A percentile compares a stretch with the other conserved stretches of the same genome.
phyloP scores from a whole-genome alignment of 2,113 vertebrate species.

The Dipodomys merriami region DNA sequence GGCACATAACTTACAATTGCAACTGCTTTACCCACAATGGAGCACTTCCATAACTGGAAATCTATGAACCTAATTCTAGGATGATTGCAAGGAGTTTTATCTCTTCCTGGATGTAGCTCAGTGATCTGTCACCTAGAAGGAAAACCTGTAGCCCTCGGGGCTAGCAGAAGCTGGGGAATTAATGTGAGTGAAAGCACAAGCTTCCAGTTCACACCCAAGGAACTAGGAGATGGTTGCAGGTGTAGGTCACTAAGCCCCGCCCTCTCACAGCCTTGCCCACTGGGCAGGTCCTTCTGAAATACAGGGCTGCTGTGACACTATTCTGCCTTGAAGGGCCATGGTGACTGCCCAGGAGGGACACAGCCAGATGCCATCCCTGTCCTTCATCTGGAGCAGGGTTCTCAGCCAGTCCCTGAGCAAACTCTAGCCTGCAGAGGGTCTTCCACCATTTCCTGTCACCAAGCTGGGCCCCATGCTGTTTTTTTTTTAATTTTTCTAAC shows the following conservation, averaged over 20 bases:
- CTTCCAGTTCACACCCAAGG: not conserved
- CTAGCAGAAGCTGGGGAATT: not conserved
- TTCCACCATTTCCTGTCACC: not conserved
- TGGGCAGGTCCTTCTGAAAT: slow-evolving; percentile 22
- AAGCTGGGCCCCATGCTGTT: not conserved
- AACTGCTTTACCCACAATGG: slow-evolving; percentile 52
- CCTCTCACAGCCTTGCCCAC: not conserved
- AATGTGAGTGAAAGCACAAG: not conserved
- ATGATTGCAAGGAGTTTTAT: slow-evolving; percentile 66
- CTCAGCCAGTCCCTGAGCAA: not conserved
- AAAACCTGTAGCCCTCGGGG: slow-evolving; percentile 34
- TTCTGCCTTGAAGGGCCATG: not conserved
- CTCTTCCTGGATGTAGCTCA: slow-evolving; percentile 51
- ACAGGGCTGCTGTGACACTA: not conserved
- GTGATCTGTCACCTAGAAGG: slow-evolving; percentile 37
- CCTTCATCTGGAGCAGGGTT: not conserved
- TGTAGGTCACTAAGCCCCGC: not conserved
- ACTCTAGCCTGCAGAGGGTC: not conserved
- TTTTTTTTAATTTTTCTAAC: not conserved
- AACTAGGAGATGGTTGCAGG: not conserved
- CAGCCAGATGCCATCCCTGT: not conserved
- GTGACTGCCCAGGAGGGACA: not conserved
- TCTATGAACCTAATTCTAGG: slow-evolving; percentile 70
- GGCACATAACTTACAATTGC: slow-evolving; percentile 69
- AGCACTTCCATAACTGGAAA: slow-evolving; percentile 71